Base-by-base conservation (phyloP, 1,140 invertebrate species). In the Capitella teleta region DNA sequence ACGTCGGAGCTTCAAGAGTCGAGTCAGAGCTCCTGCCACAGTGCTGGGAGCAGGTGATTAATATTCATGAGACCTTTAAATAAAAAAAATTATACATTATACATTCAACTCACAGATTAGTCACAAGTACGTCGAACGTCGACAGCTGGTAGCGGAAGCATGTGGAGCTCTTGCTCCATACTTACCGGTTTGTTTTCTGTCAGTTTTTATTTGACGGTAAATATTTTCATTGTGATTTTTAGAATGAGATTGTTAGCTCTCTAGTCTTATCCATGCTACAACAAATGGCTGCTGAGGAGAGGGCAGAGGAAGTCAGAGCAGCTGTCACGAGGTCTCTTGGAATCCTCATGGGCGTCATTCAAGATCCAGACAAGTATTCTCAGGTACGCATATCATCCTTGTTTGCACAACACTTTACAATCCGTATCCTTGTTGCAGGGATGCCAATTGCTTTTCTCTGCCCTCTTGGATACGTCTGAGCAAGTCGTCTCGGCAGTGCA, bases 261-360 rank as follows among this genome's bases (percentile, higher is more conserved):
- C 63, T 85, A 21, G 76, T 85, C 59, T 63, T 85, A 24, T 84
- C 82, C 16, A 84, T 85, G 78, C 65, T 85, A 19, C 80, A 84
- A 56, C 83, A 86, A 68, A 80, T 86, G 77, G 64, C 77, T 25
- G 63, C 76, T 25, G 82, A 85, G 56, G 83, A 86, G 54, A 80
- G 78, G 56, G 81, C 82, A 55, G 74, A 79, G n/a, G 58, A 62
- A 46, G 82, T 85, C 1, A 64, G 82, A 56, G 75, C 76, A 49
- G 76, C 77, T 8, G 80, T 80, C 4, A 73, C 83, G 3, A 75
- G 74, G 57, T 82, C 80, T 67, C 67, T 85, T 16, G 76, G 80
- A 1, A 60, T 84, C 1, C 64, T 85, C 16, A 73, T 81, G 41
- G 76, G 77, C 14, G 76, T 81, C 34, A 80, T 83, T 61, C 74